Base-by-base conservation (phyloP, 2,888 invertebrate genomes). In the Megastigmus dorsalis region DNA sequence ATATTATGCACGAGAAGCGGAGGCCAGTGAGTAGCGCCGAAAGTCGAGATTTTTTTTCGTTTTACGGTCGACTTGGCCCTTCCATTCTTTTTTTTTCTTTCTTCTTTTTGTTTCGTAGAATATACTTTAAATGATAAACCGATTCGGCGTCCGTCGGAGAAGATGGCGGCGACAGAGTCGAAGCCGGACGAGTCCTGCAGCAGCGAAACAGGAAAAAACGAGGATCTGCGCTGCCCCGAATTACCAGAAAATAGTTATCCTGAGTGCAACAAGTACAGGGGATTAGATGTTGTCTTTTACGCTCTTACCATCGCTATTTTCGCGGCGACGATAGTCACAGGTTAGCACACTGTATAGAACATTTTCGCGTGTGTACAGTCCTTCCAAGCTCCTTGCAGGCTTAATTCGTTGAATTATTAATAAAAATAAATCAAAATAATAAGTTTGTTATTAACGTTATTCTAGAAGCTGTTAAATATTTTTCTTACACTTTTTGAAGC, bases 261-360 rank as follows among this genome's bases (percentile, higher is more conserved):
- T n/a, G 62, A 52, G 41, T 38, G 60, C 23, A 52, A 60, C 9
- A 63, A 20, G 28, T 48, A 36, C 28, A 26, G 10, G 13, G 41
- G 15, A 20, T 52, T 65, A 54, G 82, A 84, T 72, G 59, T 82
- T 57, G 60, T 83, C 52, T 82, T 84, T 68, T 84, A 84, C 52
- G 66, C 90, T 84, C 89, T 91, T 83, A 91, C 91, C 72, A 88
- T 92, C 80, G 89, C 90, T 76, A 90, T 91, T 67, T 91, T 91
- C 84, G 85, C 91, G 79, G 90, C 90, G 68, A 91, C 91, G 87
- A 86, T 91, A 77, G 89, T 90, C 70, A 91, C 92, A 89, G 92
- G 92, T 92, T 84, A 84, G 76, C 43, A n/a, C 26, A 10, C n/a
- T n/a, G n/a, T n/a, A n/a, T n/a, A n/a, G n/a, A n/a, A n/a, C n/a